Percentiles rank a stretch among this genome's conserved stretches.
Evolutionary conservation across 2,113 vertebrate species (phyloP).

Genomic region (Paracyprichromis sp.): DNA sequence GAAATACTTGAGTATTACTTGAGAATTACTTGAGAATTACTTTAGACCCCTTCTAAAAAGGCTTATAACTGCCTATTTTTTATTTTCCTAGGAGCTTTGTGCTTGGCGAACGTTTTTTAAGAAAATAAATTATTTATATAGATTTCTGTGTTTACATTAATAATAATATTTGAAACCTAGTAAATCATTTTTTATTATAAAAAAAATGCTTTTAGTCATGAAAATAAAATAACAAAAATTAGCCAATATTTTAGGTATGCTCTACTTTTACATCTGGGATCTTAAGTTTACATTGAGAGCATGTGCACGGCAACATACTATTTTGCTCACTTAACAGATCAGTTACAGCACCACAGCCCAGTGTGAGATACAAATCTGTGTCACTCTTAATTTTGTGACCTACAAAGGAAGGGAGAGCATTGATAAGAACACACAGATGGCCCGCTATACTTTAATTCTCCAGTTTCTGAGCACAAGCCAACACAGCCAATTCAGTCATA

Average conservation of each 20-base stretch:
- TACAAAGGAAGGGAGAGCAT: background rate
- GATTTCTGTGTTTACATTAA: background rate
- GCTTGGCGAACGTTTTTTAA: rapidly evolving
- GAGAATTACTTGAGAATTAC: background rate
- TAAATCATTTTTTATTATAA: background rate
- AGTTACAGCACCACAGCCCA: background rate
- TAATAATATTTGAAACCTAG: rapidly evolving
- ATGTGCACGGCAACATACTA: background rate
- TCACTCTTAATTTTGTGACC: constrained; percentile 10
- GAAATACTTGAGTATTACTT: background rate
- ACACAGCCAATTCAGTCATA: background rate
- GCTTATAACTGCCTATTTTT: rapidly evolving
- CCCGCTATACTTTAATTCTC: background rate
- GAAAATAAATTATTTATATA: background rate
- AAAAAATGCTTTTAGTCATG: background rate
- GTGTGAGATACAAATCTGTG: background rate
- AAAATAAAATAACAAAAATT: background rate
- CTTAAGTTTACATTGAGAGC: background rate
- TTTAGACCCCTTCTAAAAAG: background rate
- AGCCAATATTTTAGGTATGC: background rate
- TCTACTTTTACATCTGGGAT: background rate
- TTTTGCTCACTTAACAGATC: background rate
- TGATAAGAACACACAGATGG: constrained; percentile 29
- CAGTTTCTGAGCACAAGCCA: background rate
- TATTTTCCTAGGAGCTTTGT: background rate